Conservation (phyloP, 2,797 vertebrate genomes). For the Anguilla anguilla region DNA sequence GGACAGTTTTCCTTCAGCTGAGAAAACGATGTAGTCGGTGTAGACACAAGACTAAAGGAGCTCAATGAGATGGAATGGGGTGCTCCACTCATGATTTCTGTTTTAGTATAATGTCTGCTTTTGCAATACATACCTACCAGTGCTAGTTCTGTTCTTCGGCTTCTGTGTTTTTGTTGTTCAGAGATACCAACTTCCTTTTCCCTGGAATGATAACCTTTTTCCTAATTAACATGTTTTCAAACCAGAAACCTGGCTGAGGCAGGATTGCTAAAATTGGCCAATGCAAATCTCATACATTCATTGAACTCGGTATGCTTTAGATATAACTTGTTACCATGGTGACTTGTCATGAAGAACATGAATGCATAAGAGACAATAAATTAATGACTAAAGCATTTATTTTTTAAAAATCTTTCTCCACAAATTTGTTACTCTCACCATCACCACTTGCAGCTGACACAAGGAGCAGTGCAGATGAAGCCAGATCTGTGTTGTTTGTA, state of each 20-base stretch:
- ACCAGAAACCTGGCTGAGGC: not conserved
- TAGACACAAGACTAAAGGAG: not conserved
- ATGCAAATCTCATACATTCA: not conserved
- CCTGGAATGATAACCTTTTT: not conserved
- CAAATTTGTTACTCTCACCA: not conserved
- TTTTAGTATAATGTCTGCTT: not conserved
- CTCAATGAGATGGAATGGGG: not conserved
- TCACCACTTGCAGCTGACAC: not conserved
- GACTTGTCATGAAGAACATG: not conserved
- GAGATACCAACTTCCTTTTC: not conserved
- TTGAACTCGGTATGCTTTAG: not conserved
- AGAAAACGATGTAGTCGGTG: not conserved
- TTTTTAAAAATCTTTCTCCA: not conserved
- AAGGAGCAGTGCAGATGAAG: not conserved
- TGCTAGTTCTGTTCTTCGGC: not conserved
- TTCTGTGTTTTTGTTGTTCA: not conserved
- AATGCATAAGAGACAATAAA: not conserved
- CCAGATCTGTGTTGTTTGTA: not conserved
- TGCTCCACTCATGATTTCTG: not conserved
- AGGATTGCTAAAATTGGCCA: not conserved
- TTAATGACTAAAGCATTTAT: not conserved
- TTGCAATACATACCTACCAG: no score
- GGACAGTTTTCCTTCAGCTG: not conserved
- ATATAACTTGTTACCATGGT: conserved; percentile 23
- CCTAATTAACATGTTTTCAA: not conserved